Evolutionary conservation across 2,113 vertebrate species (phyloP), one percentile per base, ranked within the genome.

Genomic region (Mirza zaza): DNA sequence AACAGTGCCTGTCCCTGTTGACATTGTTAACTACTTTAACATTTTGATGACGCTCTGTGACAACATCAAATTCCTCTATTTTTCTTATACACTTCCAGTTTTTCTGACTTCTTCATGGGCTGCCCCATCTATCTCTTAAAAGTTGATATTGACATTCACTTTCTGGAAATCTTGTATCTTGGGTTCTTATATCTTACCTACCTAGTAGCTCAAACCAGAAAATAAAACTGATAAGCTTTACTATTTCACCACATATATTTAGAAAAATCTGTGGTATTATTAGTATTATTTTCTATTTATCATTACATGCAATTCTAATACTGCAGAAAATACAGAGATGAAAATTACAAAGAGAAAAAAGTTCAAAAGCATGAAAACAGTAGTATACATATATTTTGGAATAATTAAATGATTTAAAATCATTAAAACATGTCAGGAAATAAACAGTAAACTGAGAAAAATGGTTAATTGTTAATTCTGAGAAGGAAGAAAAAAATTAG

Each of bases 351-450:
- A 81, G 1, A 82, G 21, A 94, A 82, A 57, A 93, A 65, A 57
- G 14, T 6, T 63, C 29, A 76, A 82, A 87, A 87, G 11, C 9
- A 52, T 68, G 34, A 59, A 83, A 73, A 79, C 32, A 79, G 81
- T 65, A 36, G 36, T 63, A 70, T 8, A 63, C 3, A 32, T 71
- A 39, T 55, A 76, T 42, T 76, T 75, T 50, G 6, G 14, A 10
- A 55, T 90, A 63, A 86, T 75, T 76, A 68, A 81, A 63, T 59
- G 2, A 86, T 42, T 67, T 67, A 23, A 93, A 68, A 67, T 45
- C 27, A 59, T 57, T 92, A 77, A 95, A 90, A n/a, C 36, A 90
- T 81, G 6, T 65, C 45, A 90, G 75, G 48, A 93, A 55, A 87
- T 67, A 18, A 91, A 39, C 4, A 63, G 39, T 12, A 91, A 90